phyloP scores from a whole-genome alignment of 1,140 invertebrate species.

The Saxidomus purpurata region DNA sequence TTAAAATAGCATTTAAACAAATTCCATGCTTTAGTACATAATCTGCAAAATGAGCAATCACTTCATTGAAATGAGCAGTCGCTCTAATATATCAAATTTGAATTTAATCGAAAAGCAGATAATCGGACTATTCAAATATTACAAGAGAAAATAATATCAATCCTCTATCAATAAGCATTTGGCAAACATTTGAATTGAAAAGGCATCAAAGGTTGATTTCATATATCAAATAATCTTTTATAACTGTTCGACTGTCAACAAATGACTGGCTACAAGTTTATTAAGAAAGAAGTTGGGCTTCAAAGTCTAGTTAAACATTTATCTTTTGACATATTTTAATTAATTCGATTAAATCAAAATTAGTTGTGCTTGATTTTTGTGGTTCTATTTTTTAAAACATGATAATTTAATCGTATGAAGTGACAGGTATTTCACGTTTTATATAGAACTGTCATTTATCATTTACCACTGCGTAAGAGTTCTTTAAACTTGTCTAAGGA shows the following conservation, averaged over 20 bases:
- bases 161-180: constrained; percentile 16
- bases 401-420: too few species aligned
- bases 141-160: neutral
- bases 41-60: too few species aligned
- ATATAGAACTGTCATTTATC: too few species aligned
- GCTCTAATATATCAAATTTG: neutral
- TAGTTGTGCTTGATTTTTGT: neutral
- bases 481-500: too few species aligned
- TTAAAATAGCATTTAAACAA: too few species aligned
- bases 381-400: too few species aligned
- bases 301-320: constrained; percentile 46
- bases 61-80: neutral
- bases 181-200: constrained; percentile 17
- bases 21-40: too few species aligned
- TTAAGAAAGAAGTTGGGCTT: constrained; percentile 32
- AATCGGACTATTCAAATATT: neutral
- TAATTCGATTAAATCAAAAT: constrained; percentile 53
- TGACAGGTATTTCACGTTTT: too few species aligned
- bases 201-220: constrained; percentile 11
- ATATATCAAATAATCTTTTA: too few species aligned
- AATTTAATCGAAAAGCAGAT: neutral
- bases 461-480: too few species aligned
- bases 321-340: constrained; percentile 60
- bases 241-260: too few species aligned
- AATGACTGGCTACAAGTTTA: constrained; percentile 36